Conservation (phyloP, 1,140 invertebrate species). For the Antheraea pernyi region DNA sequence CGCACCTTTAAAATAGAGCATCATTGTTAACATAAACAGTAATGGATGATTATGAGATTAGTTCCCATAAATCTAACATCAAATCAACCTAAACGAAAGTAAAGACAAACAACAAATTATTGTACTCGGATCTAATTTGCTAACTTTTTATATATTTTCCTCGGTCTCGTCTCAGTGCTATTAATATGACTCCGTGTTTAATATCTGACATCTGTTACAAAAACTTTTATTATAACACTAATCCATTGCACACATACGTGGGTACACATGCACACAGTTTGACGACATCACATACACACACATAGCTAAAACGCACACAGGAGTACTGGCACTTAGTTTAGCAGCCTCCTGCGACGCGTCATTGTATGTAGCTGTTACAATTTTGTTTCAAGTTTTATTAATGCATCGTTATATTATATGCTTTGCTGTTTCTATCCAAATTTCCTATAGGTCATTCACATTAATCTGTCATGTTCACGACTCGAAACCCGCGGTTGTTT, state of each 20-base stretch:
- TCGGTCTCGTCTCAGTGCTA: slow-evolving; percentile 56
- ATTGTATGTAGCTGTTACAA: slow-evolving; percentile 45
- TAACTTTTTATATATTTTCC: slow-evolving; percentile 75
- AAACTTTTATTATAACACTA: slow-evolving; percentile 79
- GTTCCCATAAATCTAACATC: slow-evolving; percentile 30
- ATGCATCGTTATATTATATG: not conserved
- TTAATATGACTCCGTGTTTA: slow-evolving; percentile 75
- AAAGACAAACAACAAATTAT: slow-evolving; percentile 57
- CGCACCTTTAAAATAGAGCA: no score
- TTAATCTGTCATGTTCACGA: no score
- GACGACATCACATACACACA: slow-evolving; percentile 33
- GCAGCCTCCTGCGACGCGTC: slow-evolving; percentile 44
- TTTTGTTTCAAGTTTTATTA: not conserved
- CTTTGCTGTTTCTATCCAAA: no score
- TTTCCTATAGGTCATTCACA: no score
- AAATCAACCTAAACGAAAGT: slow-evolving; percentile 38
- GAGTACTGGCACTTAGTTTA: slow-evolving; percentile 65
- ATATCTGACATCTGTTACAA: slow-evolving; percentile 79
- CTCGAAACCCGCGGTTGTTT: no score
- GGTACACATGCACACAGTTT: slow-evolving; percentile 31
- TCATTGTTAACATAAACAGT: not conserved
- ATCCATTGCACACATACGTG: slow-evolving; percentile 69
- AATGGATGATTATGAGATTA: not conserved
- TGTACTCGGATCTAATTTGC: slow-evolving; percentile 57
- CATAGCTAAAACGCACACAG: slow-evolving; percentile 52